Evolutionary conservation across 2,888 invertebrate genomes (phyloP), one percentile per base, ranked within the genome.

Genomic region (Erpobdella octoculata): DNA sequence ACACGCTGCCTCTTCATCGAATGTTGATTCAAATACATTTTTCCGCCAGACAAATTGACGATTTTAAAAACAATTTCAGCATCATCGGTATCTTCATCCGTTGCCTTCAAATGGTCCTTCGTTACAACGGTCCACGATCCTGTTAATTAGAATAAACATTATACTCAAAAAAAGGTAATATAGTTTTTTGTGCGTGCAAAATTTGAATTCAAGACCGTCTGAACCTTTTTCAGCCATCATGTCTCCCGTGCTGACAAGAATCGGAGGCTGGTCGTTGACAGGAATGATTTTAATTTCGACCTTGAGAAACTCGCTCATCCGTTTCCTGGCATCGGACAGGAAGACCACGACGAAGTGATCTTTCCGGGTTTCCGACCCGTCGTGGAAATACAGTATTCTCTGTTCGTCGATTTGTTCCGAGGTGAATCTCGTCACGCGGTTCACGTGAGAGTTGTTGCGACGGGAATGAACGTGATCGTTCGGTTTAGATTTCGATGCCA

Each of bases 51-150:
- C 18, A 53, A 6, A 53, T 53, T 53, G 9, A 53, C 21, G 21
- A 53, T 2, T n/a, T 53, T 53, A 6, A 6, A 53, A 12, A 18
- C 2, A 18, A 53, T 53, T 53, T 53, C 28, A 28, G 21, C 53
- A 53, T 53, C 53, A 53, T 28, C 28, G 53, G 53, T 53, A 53
- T 53, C 53, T 53, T 53, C 53, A 28, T 53, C 53, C 21, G 21
- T 15, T 25, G 28, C 28, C 1, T 25, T 25, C 21, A 53, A 25
- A n/a, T 53, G 28, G 28, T 53, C 53, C 28, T 53, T 15, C 1
- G 53, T 53, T 6, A 53, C 28, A 53, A 53, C 21, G 21, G 53
- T 53, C 53, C 53, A 53, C 21, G 53, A 53, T 28, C 21, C 53
- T 53, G 21, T 1, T 6, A 15, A 53, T 18, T 25, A n/a, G n/a